A percentile compares a stretch with the other conserved stretches of the same genome.
phyloP scores from a whole-genome alignment of 2,113 vertebrate species.

The Heterocephalus glaber region DNA sequence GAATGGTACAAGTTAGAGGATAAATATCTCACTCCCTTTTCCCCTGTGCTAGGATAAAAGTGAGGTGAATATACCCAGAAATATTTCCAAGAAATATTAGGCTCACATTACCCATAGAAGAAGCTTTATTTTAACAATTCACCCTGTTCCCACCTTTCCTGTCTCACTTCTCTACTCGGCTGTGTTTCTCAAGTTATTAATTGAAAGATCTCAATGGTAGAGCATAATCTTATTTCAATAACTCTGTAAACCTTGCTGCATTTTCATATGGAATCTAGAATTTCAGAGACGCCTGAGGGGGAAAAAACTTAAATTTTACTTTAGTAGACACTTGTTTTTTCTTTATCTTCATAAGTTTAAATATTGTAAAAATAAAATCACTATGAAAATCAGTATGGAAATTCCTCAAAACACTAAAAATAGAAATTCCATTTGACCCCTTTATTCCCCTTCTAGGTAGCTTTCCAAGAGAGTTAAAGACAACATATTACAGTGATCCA shows the following conservation, averaged over 20 bases:
- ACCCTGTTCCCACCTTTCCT: not conserved
- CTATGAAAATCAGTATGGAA: not conserved
- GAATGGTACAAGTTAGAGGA: not conserved
- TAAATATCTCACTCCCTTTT: not conserved
- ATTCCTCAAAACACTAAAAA: not conserved
- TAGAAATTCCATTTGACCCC: not conserved
- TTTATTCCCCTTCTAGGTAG: not conserved
- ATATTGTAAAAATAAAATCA: not conserved
- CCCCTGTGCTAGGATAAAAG: not conserved
- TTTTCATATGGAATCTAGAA: not conserved
- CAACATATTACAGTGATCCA: not conserved
- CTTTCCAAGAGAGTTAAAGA: not conserved
- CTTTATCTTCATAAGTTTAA: not conserved
- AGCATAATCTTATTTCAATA: not conserved
- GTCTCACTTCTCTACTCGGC: not conserved
- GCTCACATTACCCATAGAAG: not conserved
- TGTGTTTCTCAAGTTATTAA: not conserved
- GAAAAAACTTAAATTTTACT: not conserved
- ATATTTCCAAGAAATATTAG: not conserved
- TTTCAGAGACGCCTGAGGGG: not conserved
- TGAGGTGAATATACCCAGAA: not conserved
- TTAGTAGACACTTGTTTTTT: not conserved
- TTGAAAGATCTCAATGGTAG: not conserved
- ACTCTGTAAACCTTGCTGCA: not conserved
- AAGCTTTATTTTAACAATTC: not conserved